Evolutionary conservation across 2,888 invertebrate species (phyloP).

Genomic region (Caenorhabditis becei): DNA sequence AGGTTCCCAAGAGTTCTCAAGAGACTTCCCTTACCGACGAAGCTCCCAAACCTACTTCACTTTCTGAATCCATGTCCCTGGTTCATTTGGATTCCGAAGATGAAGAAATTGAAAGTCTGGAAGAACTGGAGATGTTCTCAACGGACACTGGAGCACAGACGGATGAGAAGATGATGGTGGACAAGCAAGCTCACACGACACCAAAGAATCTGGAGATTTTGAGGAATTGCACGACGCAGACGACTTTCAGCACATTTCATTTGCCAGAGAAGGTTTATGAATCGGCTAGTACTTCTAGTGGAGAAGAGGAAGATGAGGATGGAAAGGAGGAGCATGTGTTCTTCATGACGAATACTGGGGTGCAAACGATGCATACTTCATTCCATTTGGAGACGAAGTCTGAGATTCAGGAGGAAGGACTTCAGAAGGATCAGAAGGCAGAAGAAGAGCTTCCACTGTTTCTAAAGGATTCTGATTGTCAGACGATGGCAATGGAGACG

Average conservation of each 20-base stretch:
- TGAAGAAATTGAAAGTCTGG: conserved; percentile 51
- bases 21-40: conserved; percentile 9
- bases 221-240: conserved; percentile 45
- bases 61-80: conserved; percentile 25
- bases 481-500: conserved; percentile 6
- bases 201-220: conserved; percentile 37
- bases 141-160: conserved; percentile 52
- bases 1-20: neutral
- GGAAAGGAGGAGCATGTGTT: conserved; percentile 31
- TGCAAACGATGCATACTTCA: conserved; percentile 51
- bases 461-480: conserved; percentile 35
- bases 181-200: conserved; percentile 36
- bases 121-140: conserved; percentile 47
- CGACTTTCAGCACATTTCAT: conserved; percentile 58
- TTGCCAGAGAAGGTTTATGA: conserved; percentile 29
- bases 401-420: conserved; percentile 4
- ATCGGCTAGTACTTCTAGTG: conserved; percentile 48
- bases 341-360: conserved; percentile 46
- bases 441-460: conserved; percentile 31
- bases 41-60: neutral
- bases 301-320: conserved; percentile 20
- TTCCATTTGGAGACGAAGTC: conserved; percentile 28
- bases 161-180: conserved; percentile 28
- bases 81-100: conserved; percentile 31
- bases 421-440: neutral